Percentiles rank a stretch among this genome's conserved stretches.
Evolutionary conservation across 2,888 invertebrate species (phyloP).

Genomic region (Hirtodrosophila confusa): DNA sequence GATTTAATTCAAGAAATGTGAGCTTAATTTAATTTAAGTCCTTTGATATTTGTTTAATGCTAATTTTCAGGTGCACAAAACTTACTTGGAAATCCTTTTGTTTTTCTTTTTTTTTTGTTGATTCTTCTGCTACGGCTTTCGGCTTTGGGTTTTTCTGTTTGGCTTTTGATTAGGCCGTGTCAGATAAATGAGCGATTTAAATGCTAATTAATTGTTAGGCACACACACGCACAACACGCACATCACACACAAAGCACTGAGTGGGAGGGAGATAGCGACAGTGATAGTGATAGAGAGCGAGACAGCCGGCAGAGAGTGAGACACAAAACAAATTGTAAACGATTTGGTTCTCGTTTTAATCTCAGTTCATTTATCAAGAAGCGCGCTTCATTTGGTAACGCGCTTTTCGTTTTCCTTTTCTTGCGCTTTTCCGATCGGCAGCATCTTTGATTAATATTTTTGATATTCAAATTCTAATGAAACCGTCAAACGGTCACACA

Average conservation of each 20-base stretch:
- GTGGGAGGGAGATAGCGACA: neutral
- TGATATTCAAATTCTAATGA: constrained; percentile 30
- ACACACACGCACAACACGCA: constrained; percentile 23
- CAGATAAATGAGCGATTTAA: constrained; percentile 66
- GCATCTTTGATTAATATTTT: constrained; percentile 55
- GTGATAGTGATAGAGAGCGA: constrained; percentile 4
- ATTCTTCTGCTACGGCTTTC: constrained; percentile 5
- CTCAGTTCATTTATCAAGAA: constrained; percentile 50
- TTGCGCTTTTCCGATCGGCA: constrained; percentile 52
- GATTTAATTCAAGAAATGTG: constrained; percentile 10
- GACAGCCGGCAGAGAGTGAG: neutral
- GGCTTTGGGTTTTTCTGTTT: constrained; percentile 25
- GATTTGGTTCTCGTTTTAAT: constrained; percentile 47
- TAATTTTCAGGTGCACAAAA: constrained; percentile 37
- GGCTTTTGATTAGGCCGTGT: constrained; percentile 46
- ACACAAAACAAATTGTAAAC: constrained; percentile 25
- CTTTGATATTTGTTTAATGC: constrained; percentile 35
- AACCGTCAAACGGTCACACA: constrained; percentile 49
- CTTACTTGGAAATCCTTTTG: constrained; percentile 37
- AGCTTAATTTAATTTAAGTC: constrained; percentile 36
- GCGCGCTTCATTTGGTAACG: constrained; percentile 20
- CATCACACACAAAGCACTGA: constrained; percentile 4
- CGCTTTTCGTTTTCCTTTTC: constrained; percentile 19
- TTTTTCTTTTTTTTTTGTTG: neutral
- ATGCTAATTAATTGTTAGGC: constrained; percentile 69